Evolutionary conservation across 2,797 vertebrate species (phyloP).

Genomic region (Gallirallus australis): DNA sequence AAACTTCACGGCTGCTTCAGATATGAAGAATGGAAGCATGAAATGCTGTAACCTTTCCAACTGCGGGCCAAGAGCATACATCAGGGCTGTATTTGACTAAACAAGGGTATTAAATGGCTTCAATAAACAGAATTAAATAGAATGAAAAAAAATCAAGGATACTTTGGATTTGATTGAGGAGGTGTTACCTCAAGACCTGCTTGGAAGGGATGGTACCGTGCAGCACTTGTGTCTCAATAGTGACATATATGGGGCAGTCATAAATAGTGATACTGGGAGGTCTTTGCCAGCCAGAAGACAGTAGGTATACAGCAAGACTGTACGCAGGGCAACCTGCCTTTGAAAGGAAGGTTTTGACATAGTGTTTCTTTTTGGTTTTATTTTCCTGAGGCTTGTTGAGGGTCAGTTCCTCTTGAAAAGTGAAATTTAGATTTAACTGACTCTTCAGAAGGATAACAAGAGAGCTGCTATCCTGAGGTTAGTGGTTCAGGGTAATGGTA

Average conservation of each 20-base stretch:
- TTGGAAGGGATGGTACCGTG: slow-evolving; percentile 3
- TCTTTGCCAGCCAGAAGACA: not conserved
- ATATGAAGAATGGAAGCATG: slow-evolving; percentile 59
- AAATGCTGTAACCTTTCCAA: slow-evolving; percentile 49
- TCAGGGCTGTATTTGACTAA: slow-evolving; percentile 58
- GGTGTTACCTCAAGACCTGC: slow-evolving; percentile 43
- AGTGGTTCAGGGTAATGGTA: not conserved
- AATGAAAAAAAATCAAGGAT: slow-evolving; percentile 51
- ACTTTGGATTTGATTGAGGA: slow-evolving; percentile 55
- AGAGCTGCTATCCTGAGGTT: not conserved
- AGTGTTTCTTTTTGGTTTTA: not conserved
- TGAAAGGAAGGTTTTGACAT: not conserved
- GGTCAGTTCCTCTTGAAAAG: not conserved
- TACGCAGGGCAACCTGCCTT: not conserved
- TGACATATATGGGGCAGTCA: not conserved
- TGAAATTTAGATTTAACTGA: not conserved
- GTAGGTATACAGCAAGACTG: not conserved
- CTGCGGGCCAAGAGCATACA: slow-evolving; percentile 33
- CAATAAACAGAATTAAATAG: slow-evolving; percentile 67
- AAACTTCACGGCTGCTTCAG: slow-evolving; percentile 54
- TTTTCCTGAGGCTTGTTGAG: not conserved
- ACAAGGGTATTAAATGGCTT: slow-evolving; percentile 63
- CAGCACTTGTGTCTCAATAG: not conserved
- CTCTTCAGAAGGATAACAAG: not conserved
- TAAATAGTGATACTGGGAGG: not conserved